Evolutionary conservation across 2,888 invertebrate genomes (phyloP), one percentile per base, ranked within the genome.

Genomic region (Eustalomyia histrio): DNA sequence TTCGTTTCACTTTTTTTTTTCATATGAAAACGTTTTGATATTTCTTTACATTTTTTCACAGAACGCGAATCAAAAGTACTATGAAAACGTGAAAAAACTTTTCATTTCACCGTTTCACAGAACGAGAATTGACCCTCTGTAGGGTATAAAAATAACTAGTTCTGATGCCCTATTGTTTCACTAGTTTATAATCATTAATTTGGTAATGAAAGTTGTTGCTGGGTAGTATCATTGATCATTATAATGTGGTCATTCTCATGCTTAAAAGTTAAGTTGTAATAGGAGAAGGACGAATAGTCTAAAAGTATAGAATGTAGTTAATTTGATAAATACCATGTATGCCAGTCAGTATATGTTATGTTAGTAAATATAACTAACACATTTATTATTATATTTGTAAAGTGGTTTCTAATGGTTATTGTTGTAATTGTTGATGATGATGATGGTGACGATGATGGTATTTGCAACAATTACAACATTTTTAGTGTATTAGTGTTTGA

Each of bases 361-460:
- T 39, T 35, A 39, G 39, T 12, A 39, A 12, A 39, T 39, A 39
- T 12, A 39, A 39, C 4, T 12, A 39, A 39, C 4, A 39, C 39
- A 39, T 8, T 39, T 39, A 39, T 39, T 39, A 39, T 39, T 39
- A 3, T 39, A 39, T 39, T 39, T 39, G 39, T 12, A 39, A 39
- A 12, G 39, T 39, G 39, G 53, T 65, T 65, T 65, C 65, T 53
- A 65, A 65, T 65, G 52, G 53, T 52, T 52, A 52, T 65, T 35
- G 12, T 39, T 12, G 12, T 39, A 29, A 29, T 29, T 9, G 39
- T 39, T 39, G 39, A 10, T 39, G 29, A 6, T n/a, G n/a, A n/a
- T n/a, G n/a, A n/a, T n/a, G n/a, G n/a, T n/a, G n/a, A 35, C 35
- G n/a, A n/a, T 12, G 12, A 5, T 12, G 39, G 39, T 39, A 39